Base-by-base conservation (phyloP, 2,113 vertebrate species). In the Pandion haliaetus region DNA sequence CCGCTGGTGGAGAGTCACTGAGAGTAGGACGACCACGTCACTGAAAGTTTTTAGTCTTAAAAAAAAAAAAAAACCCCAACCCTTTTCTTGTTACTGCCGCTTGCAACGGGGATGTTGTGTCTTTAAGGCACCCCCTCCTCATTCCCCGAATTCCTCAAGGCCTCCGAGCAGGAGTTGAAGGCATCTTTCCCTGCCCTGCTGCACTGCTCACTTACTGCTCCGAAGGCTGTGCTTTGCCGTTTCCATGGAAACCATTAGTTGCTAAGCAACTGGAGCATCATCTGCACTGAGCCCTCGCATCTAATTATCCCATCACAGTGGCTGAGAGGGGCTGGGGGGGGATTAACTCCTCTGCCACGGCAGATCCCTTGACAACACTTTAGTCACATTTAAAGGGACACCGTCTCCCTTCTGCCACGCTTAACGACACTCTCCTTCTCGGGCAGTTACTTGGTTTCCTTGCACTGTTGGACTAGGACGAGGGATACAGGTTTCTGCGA, bases 161-260 rank as follows among this genome's bases (percentile, higher is more conserved):
- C 96, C 96, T 96, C 81, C 8, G 81, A 96, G 95, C 84, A 40
- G 71, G 97, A 98, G 97, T 96, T 96, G 67, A 57, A 95, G 92
- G 89, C 80, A 69, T 97, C 97, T 95, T 93, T 98, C 96, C 94
- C 95, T 97, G 97, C 97, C 97, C 97, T 98, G 97, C 97, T 95
- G 97, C 97, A 98, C 98, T 98, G 98, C 98, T 98, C 97, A 96
- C 95, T 98, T 97, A 92, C 98, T 98, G 97, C 98, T 98, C 98
- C 36, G 97, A 98, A 98, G 98, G 98, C 98, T 98, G 97, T 97
- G 98, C 98, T 98, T 98, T 97, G 96, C 98, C 90, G 91, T 99
- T 98, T 98, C 99, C 98, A 98, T 97, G 98, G 99, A 99, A 99
- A 99, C 99, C 98, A 98, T 99, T 98, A 98, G 98, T 99, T 99